These are phyloP conservation scores for Ciconia maguari DNA, from an alignment of 2,113 vertebrate genomes.

Conservation along the genomic window DNA sequence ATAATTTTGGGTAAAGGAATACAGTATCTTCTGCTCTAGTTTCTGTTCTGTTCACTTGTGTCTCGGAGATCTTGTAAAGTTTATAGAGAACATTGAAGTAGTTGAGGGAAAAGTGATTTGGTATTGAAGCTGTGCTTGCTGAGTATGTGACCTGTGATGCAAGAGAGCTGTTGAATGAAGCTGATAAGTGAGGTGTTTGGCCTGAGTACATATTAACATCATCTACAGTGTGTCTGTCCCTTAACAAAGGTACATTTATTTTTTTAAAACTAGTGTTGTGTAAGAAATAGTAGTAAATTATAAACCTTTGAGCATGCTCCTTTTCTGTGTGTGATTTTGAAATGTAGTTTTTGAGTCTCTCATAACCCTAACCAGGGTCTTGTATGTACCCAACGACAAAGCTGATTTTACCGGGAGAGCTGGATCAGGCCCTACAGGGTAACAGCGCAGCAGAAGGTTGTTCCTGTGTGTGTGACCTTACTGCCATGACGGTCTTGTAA, in stretches of 20 bases:
- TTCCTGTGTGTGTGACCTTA: constrained; percentile 5
- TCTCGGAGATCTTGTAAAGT: neutral
- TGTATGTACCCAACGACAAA: accelerated
- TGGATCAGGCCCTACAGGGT: neutral
- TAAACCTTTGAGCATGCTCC: neutral
- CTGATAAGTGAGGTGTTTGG: neutral
- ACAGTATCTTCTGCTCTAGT: neutral
- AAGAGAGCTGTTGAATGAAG: neutral
- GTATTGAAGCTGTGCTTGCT: neutral
- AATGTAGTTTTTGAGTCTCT: neutral
- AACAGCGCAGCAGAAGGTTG: neutral
- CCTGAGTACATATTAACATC: neutral
- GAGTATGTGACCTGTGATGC: neutral
- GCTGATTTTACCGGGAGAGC: neutral
- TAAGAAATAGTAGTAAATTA: neutral
- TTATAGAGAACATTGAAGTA: neutral
- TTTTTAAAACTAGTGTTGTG: neutral
- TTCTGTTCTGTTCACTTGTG: neutral
- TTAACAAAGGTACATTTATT: neutral
- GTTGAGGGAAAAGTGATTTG: neutral
- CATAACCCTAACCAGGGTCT: neutral
- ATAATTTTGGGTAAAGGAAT: neutral
- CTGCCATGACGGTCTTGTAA: neutral
- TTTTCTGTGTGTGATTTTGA: neutral
- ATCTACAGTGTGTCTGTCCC: neutral